Base-by-base conservation (phyloP, 2,797 vertebrate species). In the Propithecus perrieri region DNA sequence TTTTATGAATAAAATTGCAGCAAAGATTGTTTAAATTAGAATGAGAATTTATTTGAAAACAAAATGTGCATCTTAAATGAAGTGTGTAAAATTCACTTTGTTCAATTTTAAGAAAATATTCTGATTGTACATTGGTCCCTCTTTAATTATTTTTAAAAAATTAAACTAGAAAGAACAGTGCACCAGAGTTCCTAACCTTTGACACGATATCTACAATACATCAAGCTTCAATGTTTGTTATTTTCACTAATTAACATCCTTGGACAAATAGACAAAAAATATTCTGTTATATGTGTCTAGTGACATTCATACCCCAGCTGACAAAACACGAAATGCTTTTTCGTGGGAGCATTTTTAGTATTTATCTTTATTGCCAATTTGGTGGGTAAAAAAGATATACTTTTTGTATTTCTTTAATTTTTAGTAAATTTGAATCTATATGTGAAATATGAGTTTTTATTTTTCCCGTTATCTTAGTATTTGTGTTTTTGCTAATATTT, bases 1-100 rank as follows among this genome's bases (percentile, higher is more conserved):
- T 74, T 7, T 80, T 83, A 63, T 69, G 30, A 87, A 85, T 61
- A 75, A 91, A 92, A 84, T 59, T n/a, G 67, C 7, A 48, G 5
- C 18, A 65, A 28, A 2, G 4, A 57, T 71, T 67, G 2, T 28
- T 91, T 78, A 90, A 95, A 89, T 20, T 80, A 1, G 18, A 90
- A 30, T 38, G 7, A 61, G 0, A 88, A 74, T 67, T 57, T n/a
- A 85, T 55, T 89, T 84, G 18, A 81, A 89, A 91, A 71, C 53
- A 53, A 91, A 80, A 65, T 3, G 7, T 74, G 20, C 17, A 48
- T 75, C 8, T 67, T 85, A 50, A 78, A 85, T 53, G 6, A 69
- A 72, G 0, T 94, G 61, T 7, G 1, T 63, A 1, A 7, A 57
- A 15, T 0, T 24, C 59, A 57, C 1, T 67, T 0, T 46, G 41